Evolutionary conservation across 2,888 invertebrate species (phyloP).

Genomic region (Seira sanloemensis): DNA sequence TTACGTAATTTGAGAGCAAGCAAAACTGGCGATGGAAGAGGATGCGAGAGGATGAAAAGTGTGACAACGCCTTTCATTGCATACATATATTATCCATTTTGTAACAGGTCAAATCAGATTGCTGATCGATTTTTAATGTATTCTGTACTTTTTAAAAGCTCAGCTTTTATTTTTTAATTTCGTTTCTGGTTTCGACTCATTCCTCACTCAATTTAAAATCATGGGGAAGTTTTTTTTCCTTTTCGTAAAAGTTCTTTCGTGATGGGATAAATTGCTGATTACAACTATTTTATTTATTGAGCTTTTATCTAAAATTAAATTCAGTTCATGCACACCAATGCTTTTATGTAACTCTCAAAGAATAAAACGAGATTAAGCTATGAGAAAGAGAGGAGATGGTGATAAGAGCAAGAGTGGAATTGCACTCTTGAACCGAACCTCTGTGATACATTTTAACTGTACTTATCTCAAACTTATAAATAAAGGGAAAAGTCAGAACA

Average conservation of each 20-base stretch:
- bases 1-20: too few relatives aligned
- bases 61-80: constrained; percentile 40
- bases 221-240: background rate
- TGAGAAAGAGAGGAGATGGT: background rate
- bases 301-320: constrained; percentile 62
- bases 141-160: constrained; percentile 24
- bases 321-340: constrained; percentile 46
- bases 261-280: constrained; percentile 14
- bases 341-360: constrained; percentile 20
- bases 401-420: background rate
- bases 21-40: too few relatives aligned
- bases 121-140: constrained; percentile 61
- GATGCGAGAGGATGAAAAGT: too few relatives aligned
- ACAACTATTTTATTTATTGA: constrained; percentile 34
- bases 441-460: background rate
- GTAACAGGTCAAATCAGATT: constrained; percentile 17
- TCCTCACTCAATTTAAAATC: background rate
- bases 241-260: background rate
- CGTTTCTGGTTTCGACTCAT: constrained; percentile 1
- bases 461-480: background rate
- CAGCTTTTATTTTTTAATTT: background rate
- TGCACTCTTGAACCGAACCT: background rate
- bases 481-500: background rate
- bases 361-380: constrained; percentile 3
- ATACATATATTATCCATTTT: constrained; percentile 26